These are phyloP conservation scores for Drosophila kokeensis DNA, from an alignment of 2,888 invertebrate genomes.

Conservation along the genomic window DNA sequence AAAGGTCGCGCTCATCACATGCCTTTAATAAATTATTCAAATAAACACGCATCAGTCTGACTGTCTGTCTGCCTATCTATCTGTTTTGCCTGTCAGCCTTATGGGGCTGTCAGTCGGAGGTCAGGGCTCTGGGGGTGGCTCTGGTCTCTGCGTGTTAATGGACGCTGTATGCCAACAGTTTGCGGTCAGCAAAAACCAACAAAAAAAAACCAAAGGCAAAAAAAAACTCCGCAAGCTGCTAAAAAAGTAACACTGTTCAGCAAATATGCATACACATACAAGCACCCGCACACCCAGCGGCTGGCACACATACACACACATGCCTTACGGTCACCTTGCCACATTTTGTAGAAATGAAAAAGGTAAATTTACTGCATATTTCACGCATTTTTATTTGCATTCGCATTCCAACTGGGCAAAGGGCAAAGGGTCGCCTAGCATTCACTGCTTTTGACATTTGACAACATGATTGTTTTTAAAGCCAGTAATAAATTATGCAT, in stretches of 20 bases:
- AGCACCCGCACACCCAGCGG: constrained; percentile 1
- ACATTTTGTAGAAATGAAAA: constrained; percentile 50
- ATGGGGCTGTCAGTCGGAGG: constrained; percentile 38
- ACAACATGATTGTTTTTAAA: constrained; percentile 79
- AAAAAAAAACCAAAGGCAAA: constrained; percentile 31
- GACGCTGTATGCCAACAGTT: constrained; percentile 74
- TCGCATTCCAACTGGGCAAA: constrained; percentile 30
- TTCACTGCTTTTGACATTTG: constrained; percentile 75
- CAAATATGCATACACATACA: constrained; percentile 22
- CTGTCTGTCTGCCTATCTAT: constrained; percentile 21
- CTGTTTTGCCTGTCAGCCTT: constrained; percentile 27
- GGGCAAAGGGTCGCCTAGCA: constrained; percentile 21
- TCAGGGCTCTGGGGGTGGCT: constrained; percentile 12
- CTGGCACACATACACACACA: neutral
- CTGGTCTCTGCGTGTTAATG: constrained; percentile 52
- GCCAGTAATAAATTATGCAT: constrained; percentile 77
- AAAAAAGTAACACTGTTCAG: constrained; percentile 36
- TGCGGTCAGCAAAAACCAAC: constrained; percentile 65
- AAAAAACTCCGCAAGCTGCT: constrained; percentile 42
- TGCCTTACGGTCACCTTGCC: constrained; percentile 25
- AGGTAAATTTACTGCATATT: constrained; percentile 74
- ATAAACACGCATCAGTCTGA: constrained; percentile 78
- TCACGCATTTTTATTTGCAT: constrained; percentile 76
- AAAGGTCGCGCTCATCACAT: constrained; percentile 79
- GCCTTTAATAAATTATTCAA: constrained; percentile 83